These are phyloP conservation scores for Periophthalmus modestus DNA, from an alignment of 2,113 vertebrate species.

Conservation along the genomic window DNA sequence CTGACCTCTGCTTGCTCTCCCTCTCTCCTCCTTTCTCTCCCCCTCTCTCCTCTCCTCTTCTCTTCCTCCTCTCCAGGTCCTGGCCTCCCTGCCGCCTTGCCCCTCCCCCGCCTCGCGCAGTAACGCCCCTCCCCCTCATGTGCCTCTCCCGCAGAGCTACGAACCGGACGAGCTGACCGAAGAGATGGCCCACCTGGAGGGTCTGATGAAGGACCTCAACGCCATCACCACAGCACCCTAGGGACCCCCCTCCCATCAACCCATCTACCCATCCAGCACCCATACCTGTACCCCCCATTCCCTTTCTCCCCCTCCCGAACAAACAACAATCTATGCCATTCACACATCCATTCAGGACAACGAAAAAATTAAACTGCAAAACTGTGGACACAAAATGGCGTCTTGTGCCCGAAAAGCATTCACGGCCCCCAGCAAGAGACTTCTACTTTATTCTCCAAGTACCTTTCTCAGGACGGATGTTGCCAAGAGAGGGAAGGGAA, in stretches of 20 bases:
- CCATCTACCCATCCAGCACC: conserved; percentile 7
- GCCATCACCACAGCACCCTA: conserved; percentile 88
- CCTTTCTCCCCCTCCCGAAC: conserved; percentile 6
- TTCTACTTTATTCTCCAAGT: conserved; percentile 56
- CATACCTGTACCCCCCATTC: conserved; percentile 13
- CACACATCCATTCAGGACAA: conserved; percentile 29
- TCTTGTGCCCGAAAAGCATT: conserved; percentile 31
- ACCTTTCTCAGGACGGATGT: conserved; percentile 79
- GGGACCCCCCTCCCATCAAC: conserved; percentile 38
- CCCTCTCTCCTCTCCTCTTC: conserved; percentile 14
- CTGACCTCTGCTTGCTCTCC: conserved; percentile 66
- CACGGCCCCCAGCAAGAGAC: conserved; percentile 42
- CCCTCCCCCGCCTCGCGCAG: conserved; percentile 53
- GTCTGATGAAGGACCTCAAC: conserved; percentile 99
- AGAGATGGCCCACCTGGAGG: conserved; percentile 99
- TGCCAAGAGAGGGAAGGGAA: conserved; percentile 63
- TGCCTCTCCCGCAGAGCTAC: conserved; percentile 86
- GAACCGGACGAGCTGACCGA: conserved; percentile 98
- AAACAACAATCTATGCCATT: conserved; percentile 39
- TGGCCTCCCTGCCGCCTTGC: conserved; percentile 64
- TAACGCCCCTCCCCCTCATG: conserved; percentile 63
- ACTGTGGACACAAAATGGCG: conserved; percentile 53
- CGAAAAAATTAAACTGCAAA: conserved; percentile 41
- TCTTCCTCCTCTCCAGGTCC: conserved; percentile 53
- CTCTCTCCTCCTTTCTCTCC: conserved; percentile 7